Conservation (phyloP, 1,140 invertebrate species). For the Papilio helenus region DNA sequence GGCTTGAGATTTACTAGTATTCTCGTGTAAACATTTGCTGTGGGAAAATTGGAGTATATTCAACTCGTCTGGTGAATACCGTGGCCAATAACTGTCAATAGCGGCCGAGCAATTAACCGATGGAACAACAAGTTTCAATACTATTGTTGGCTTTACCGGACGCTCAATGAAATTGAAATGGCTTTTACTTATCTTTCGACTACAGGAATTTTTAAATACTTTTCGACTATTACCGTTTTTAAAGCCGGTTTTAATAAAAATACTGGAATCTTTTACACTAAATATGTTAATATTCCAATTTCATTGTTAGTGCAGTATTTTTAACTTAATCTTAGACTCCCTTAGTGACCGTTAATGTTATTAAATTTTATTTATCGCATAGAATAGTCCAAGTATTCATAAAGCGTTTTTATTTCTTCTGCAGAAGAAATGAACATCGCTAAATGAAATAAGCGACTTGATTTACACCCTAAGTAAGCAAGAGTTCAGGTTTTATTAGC, state of each 20-base stretch:
- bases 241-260: neutral
- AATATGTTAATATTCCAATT: neutral
- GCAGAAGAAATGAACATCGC: constrained; percentile 73
- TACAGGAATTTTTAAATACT: neutral
- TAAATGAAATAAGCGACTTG: constrained; percentile 28
- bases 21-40: neutral
- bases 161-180: neutral
- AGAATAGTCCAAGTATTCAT: constrained; percentile 60
- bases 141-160: constrained; percentile 16
- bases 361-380: neutral
- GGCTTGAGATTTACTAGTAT: neutral
- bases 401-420: constrained; percentile 69
- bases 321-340: neutral
- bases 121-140: constrained; percentile 24
- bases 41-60: constrained; percentile 12
- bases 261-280: neutral
- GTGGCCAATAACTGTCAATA: constrained; percentile 28
- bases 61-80: constrained; percentile 1
- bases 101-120: constrained; percentile 23
- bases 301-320: neutral
- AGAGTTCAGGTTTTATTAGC: constrained; percentile 28
- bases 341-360: neutral
- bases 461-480: constrained; percentile 23
- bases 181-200: constrained; percentile 12
- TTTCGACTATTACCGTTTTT: neutral